Base-by-base conservation (phyloP, 2,888 invertebrate genomes). In the Tachina grossa region DNA sequence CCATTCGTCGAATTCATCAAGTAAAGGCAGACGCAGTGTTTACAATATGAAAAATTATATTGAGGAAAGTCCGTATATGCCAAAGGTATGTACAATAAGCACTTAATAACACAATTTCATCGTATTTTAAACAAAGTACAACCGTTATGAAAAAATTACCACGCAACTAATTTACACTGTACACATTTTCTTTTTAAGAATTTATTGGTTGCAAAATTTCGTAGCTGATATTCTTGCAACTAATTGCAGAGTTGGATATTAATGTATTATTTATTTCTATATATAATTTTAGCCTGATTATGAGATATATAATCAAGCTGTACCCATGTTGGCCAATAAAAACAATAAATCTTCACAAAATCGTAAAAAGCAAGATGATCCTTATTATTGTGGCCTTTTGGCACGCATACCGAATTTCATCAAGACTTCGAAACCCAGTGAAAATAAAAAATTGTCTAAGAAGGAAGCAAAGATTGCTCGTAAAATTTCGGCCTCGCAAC, bases 341-440 rank as follows among this genome's bases (percentile, higher is more conserved):
- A 91, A 91, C 84, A 86, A 87, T 61, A 88, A 88, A 82, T 74
- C 80, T 41, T 86, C 88, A 57, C 87, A 88, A 65, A 89, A 91
- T 78, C 91, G 92, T 31, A 92, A 92, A 68, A 92, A 93, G 76
- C 92, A 93, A 94, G 95, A 95, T 90, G 95, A 95, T 90, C 95
- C 95, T 13, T 95, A 95, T 91, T 95, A 95, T 89, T 95, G 95
- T 88, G 95, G 95, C 53, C 93, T 95, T 75, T 92, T 95, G 88
- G 95, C 95, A 51, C 94, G 95, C 84, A 95, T 95, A 83, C 95
- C 95, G 68, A 95, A 95, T 91, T 95, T 95, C 89, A 95, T 94
- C 55, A 95, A 95, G 90, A 93, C 94, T 89, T 93, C 93, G 11
- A 88, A 89, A 39, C 88, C 88, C 41, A 81, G 63, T 63, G 82